phyloP scores from a whole-genome alignment of 2,113 vertebrate genomes.

The Melanocharis versteri region DNA sequence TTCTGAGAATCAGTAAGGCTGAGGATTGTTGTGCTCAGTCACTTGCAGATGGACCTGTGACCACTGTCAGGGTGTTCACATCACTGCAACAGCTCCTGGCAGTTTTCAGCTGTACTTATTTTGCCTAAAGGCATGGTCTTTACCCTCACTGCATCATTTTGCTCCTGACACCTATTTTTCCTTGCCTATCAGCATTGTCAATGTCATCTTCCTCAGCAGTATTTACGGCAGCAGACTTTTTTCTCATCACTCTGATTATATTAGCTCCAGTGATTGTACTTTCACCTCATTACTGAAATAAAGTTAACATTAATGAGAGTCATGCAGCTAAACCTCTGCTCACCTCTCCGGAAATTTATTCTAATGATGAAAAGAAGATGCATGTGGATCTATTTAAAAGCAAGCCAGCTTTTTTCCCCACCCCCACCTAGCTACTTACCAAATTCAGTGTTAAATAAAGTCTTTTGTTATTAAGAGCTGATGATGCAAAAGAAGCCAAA shows the following conservation, averaged over 20 bases:
- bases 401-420: background rate
- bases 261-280: constrained; percentile 69
- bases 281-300: constrained; percentile 76
- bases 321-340: constrained; percentile 68
- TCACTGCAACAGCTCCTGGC: background rate
- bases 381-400: constrained; percentile 62
- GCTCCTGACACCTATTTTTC: background rate
- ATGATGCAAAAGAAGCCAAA: background rate
- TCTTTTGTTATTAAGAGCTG: background rate
- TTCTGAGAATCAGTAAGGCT: background rate
- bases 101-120: background rate
- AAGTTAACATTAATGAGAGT: constrained; percentile 76
- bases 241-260: constrained; percentile 69
- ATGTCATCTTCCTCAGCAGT: constrained; percentile 7
- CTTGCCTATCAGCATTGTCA: constrained; percentile 2
- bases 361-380: constrained; percentile 68
- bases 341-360: constrained; percentile 67
- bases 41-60: background rate
- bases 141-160: background rate
- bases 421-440: background rate
- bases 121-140: background rate
- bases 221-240: constrained; percentile 28
- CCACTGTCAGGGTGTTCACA: background rate
- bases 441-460: background rate
- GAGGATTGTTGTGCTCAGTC: background rate